Evolutionary conservation across 1,140 invertebrate species (phyloP), one percentile per base, ranked within the genome.

Genomic region (Drosophila nannoptera): DNA sequence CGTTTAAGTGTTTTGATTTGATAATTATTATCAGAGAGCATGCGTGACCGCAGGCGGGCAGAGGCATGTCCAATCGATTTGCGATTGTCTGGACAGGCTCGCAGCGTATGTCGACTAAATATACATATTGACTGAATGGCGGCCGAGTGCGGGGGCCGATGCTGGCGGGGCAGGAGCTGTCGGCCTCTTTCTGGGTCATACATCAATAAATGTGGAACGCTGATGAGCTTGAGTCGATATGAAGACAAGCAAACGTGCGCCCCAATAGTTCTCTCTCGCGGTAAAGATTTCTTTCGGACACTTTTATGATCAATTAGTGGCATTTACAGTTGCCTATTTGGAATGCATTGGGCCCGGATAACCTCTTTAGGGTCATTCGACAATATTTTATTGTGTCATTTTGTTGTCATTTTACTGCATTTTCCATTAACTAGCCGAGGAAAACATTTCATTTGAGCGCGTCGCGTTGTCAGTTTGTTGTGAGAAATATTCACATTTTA

Each of bases 1-100:
- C 78, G 78, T 87, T 88, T 87, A 88, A 83, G 76, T 83, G 87
- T 83, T 88, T 87, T 88, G 87, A 88, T 88, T 88, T 88, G 87
- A 88, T 88, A 88, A 88, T 88, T 88, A 88, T 82, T 88, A 87
- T 88, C 82, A 84, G 82, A 63, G 66, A 56, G 78, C 82, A 82
- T 88, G 87, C 81, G 87, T 88, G 87, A 81, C 78, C 73, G 75
- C 67, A 67, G 75, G 61, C 67, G 62, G 60, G 52, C 54, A 74
- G 59, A 32, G 69, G 68, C 72, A 76, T 73, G 71, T 77, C 78
- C 72, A 78, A 83, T 83, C 78, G 78, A 83, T 83, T 76, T 67
- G 75, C 69, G 69, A 84, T 86, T 80, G 67, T 72, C 78, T 53
- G 40, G 12, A 49, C 38, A 31, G 42, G 7, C 50, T 52, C 46